Conservation (phyloP, 2,888 invertebrate species). For the Volucella inanis region DNA sequence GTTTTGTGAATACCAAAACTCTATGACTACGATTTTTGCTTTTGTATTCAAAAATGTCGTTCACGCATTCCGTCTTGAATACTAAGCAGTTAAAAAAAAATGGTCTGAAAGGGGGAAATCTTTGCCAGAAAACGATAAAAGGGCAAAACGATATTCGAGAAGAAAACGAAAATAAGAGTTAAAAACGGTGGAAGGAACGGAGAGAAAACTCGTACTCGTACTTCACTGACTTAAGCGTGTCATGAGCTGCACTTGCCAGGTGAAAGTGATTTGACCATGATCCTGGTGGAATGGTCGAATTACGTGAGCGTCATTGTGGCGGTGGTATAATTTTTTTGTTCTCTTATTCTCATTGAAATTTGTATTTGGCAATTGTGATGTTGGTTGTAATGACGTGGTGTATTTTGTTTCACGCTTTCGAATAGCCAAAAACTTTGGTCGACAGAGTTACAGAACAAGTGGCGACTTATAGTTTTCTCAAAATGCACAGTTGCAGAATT, state of each 20-base stretch:
- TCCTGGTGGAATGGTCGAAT: constrained; percentile 68
- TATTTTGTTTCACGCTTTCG: too few species aligned
- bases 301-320: constrained; percentile 62
- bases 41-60: constrained; percentile 55
- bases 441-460: too few species aligned
- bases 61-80: constrained; percentile 48
- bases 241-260: constrained; percentile 64
- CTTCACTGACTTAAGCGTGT: constrained; percentile 18
- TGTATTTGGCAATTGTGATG: too few species aligned
- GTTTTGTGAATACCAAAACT: neutral
- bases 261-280: constrained; percentile 74
- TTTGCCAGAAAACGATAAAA: constrained; percentile 46
- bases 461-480: too few species aligned
- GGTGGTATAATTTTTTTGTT: constrained; percentile 6
- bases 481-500: too few species aligned
- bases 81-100: neutral
- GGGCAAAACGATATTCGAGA: constrained; percentile 39
- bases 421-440: too few species aligned
- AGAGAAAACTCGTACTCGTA: neutral
- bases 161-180: neutral
- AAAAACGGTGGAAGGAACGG: neutral
- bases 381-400: too few species aligned
- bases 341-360: too few species aligned
- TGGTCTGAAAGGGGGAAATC: constrained; percentile 45
- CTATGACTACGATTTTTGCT: constrained; percentile 37